phyloP scores from a whole-genome alignment of 2,113 vertebrate species.

The Stictonetta naevosa region DNA sequence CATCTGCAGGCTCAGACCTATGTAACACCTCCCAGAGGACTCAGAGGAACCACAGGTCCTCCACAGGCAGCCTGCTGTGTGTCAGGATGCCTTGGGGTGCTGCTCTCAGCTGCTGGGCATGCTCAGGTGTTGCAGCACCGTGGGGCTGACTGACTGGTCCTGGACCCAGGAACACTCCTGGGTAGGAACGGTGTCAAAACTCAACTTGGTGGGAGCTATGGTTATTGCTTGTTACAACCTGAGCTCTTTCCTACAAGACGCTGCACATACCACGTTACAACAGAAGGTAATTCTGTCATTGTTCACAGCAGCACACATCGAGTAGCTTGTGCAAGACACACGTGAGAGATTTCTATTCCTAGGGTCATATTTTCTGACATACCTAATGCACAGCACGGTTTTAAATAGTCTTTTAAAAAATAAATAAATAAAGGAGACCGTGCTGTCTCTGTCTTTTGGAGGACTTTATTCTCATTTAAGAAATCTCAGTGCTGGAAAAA shows the following conservation, averaged over 20 bases:
- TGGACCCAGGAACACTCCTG: background rate
- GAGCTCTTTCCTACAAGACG: background rate
- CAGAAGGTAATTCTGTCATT: background rate
- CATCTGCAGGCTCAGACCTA: background rate
- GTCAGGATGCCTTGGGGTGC: background rate
- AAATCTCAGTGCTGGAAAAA: background rate
- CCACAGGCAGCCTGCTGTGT: fast-evolving
- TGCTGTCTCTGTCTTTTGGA: background rate
- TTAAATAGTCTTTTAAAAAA: background rate
- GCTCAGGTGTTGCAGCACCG: fast-evolving
- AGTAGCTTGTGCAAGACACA: background rate
- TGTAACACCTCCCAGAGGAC: background rate
- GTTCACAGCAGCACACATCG: background rate
- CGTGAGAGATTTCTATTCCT: background rate
- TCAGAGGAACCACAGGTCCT: fast-evolving
- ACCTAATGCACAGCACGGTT: background rate
- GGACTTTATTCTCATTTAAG: background rate
- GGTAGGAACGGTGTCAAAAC: background rate
- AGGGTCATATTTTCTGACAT: background rate
- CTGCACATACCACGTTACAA: fast-evolving
- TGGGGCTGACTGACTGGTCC: background rate
- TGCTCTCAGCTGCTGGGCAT: background rate
- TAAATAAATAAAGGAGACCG: fast-evolving
- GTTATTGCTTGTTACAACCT: background rate
- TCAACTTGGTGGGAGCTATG: background rate